Evolutionary conservation across 1,140 invertebrate species (phyloP), one percentile per base, ranked within the genome.

Genomic region (Leptopilina boulardi): DNA sequence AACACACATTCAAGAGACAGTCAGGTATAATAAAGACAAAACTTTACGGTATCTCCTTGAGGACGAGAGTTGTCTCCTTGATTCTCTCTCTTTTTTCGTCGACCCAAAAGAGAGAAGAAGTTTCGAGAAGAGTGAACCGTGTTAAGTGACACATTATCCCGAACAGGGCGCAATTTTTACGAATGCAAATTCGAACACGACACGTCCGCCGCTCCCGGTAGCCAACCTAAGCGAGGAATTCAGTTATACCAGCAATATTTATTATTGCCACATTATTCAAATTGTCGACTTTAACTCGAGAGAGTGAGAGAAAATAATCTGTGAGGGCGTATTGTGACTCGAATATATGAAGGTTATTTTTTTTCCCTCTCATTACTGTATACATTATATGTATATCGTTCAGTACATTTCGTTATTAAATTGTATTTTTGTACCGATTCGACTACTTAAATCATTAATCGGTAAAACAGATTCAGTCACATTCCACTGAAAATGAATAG

Each of bases 11-110:
- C n/a, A n/a, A n/a, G 47, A 38, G 23, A 70, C 47, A 78, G 74
- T 80, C 83, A 77, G 84, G 85, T 88, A n/a, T n/a, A 89, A 90
- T 90, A 87, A 89, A 90, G 88, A 90, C 85, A 83, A 86, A 80
- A 87, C 81, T 82, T 85, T 79, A 81, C 71, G 76, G 78, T 74
- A 26, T 78, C 71, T 59, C 56, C n/a, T n/a, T n/a, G 9, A 21
- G 10, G 19, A 34, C 42, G 76, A 80, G 76, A 80, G 42, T 74
- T 74, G 73, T 77, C 51, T 44, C 56, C 51, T 54, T 44, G 30
- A 59, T 66, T 54, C 51, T 23, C 34, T 54, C 51, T 23, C 34
- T 59, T 56, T 41, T 73, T 47, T 73, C 77, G 73, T 77, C 77
- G 74, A 77, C 74, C 71, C 71, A 74, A 13, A 42, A 18, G 23